Evolutionary conservation across 1,140 invertebrate genomes (phyloP).

Genomic region (Cylas formicarius): DNA sequence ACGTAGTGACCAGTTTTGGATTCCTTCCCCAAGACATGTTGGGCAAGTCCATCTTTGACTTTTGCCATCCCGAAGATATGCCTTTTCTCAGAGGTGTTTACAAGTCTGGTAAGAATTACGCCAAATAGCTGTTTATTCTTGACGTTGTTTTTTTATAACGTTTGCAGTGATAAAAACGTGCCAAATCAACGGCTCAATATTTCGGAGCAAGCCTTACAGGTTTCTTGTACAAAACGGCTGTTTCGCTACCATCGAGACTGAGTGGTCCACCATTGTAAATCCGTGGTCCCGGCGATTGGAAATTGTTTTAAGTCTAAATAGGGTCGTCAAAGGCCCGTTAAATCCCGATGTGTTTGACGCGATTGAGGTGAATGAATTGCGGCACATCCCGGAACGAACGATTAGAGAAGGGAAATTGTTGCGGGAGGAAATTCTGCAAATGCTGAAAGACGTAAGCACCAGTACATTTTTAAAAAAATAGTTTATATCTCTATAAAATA

Average conservation of each 20-base stretch:
- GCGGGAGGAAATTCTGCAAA: slow-evolving; percentile 59
- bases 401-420: slow-evolving; percentile 54
- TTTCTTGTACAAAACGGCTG: slow-evolving; percentile 79
- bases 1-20: slow-evolving; percentile 73
- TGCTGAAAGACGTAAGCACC: slow-evolving; percentile 61
- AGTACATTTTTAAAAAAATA: slow-evolving; percentile 3
- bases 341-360: slow-evolving; percentile 66
- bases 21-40: slow-evolving; percentile 84
- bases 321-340: slow-evolving; percentile 65
- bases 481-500: slow-evolving; percentile 2
- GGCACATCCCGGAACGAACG: slow-evolving; percentile 49
- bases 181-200: slow-evolving; percentile 52
- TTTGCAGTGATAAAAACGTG: slow-evolving; percentile 39
- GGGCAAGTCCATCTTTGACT: slow-evolving; percentile 72
- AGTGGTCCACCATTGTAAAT: slow-evolving; percentile 91
- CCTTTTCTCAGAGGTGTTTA: slow-evolving; percentile 72
- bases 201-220: slow-evolving; percentile 69
- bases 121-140: background rate
- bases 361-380: slow-evolving; percentile 40
- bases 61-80: slow-evolving; percentile 84
- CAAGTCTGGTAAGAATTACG: slow-evolving; percentile 56
- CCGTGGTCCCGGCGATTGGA: slow-evolving; percentile 88
- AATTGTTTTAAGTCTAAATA: slow-evolving; percentile 84
- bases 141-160: background rate
- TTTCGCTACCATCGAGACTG: slow-evolving; percentile 76